phyloP scores from a whole-genome alignment of 2,888 invertebrate genomes.

The Nephrotoma guestfalica region DNA sequence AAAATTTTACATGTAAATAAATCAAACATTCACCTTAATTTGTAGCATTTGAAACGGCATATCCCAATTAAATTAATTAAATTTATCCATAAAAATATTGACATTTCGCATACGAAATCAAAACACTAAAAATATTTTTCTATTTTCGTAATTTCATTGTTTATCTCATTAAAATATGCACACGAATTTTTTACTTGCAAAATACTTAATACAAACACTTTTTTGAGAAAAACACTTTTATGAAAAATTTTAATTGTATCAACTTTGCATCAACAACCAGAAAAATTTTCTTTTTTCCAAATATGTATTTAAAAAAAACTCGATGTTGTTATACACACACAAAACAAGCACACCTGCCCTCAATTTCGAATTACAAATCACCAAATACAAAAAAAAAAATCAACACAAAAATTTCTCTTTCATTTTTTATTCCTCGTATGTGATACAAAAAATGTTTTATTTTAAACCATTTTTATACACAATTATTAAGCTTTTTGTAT shows the following conservation, averaged over 20 bases:
- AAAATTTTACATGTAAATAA: not conserved
- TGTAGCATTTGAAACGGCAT: not conserved
- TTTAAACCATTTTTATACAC: not conserved
- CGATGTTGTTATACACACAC: not conserved
- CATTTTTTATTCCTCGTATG: not conserved
- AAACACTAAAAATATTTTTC: not conserved
- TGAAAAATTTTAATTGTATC: not conserved
- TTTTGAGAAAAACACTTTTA: not conserved
- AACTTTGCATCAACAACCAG: not conserved
- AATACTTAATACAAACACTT: not conserved
- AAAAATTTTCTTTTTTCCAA: not conserved
- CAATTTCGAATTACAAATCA: conserved; percentile 1
- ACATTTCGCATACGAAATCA: not conserved
- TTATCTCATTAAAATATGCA: not conserved
- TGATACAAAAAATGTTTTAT: not conserved
- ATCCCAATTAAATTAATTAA: not conserved
- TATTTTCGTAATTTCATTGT: not conserved
- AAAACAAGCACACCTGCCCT: conserved; percentile 4
- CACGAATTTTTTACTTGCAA: not conserved
- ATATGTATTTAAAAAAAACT: not conserved
- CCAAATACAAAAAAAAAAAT: not conserved
- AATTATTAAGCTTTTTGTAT: not conserved
- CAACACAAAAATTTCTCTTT: conserved; percentile 4
- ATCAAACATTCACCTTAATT: not conserved
- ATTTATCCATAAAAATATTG: not conserved